Conservation (phyloP, 2,888 invertebrate species). For the Lottia scabra region DNA sequence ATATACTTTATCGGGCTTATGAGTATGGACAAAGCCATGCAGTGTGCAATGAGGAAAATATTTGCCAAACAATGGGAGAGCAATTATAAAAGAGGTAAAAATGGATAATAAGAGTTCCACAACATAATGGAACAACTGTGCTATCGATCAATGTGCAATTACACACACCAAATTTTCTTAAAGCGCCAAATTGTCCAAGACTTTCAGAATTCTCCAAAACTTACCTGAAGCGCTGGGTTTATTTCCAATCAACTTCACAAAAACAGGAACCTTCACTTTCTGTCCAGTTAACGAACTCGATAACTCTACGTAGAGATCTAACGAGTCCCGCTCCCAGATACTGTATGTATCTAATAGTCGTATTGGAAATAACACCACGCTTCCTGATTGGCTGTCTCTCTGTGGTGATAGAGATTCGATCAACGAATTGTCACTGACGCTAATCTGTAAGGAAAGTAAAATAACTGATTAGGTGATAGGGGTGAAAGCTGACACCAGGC, state of each 20-base stretch:
- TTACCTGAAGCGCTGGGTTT: constrained; percentile 51
- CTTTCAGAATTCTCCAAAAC: constrained; percentile 14
- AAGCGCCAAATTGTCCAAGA: too few relatives aligned
- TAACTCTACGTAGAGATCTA: constrained; percentile 54
- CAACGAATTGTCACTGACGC: constrained; percentile 54
- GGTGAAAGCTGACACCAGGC: too few relatives aligned
- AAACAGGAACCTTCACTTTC: constrained; percentile 53
- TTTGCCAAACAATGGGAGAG: too few relatives aligned
- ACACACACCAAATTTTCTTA: too few relatives aligned
- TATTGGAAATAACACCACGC: constrained; percentile 54
- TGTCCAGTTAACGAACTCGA: constrained; percentile 56
- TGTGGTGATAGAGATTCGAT: constrained; percentile 51
- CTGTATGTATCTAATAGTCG: constrained; percentile 52
- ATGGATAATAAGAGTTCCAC: too few relatives aligned
- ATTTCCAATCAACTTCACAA: constrained; percentile 56
- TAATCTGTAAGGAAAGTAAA: constrained; percentile 40
- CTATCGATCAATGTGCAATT: too few relatives aligned
- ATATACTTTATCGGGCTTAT: too few relatives aligned
- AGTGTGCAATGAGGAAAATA: too few relatives aligned
- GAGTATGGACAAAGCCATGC: too few relatives aligned
- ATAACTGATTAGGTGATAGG: too few relatives aligned
- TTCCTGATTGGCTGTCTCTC: constrained; percentile 46
- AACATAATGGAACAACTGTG: too few relatives aligned
- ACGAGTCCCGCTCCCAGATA: constrained; percentile 54
- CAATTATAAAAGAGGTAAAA: too few relatives aligned